Evolutionary conservation across 30 jellyfish, hydroid and myxozoan genomes (phyloP).

Genomic region (Cassiopea andromeda): DNA sequence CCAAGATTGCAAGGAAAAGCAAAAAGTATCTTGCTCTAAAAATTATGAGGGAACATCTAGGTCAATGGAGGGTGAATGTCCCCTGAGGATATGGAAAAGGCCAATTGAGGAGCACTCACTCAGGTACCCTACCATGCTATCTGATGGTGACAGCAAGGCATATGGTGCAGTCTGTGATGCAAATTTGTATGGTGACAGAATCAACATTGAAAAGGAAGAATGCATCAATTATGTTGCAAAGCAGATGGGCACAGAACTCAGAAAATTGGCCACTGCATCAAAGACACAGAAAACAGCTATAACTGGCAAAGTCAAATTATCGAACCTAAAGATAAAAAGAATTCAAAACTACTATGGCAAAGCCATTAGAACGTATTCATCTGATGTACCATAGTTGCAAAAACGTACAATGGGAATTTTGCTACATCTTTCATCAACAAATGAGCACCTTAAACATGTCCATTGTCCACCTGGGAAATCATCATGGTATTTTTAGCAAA

Average conservation of each 20-base stretch:
- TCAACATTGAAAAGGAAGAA: no score
- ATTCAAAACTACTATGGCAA: no score
- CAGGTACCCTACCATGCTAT: no score
- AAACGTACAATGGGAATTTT: conserved; percentile 31
- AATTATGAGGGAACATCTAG: no score
- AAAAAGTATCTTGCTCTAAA: no score
- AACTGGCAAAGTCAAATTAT: conserved; percentile 28
- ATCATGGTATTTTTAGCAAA: no score
- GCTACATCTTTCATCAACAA: no score
- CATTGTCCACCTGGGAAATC: no score
- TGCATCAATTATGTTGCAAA: conserved; percentile 16
- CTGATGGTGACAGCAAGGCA: background rate
- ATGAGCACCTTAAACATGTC: no score
- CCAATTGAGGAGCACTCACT: background rate
- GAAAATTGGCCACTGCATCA: conserved; percentile 32
- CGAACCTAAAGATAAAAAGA: background rate
- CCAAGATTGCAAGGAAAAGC: background rate
- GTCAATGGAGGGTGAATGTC: no score
- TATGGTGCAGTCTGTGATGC: background rate
- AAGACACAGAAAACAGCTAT: conserved; percentile 6
- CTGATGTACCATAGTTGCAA: conserved; percentile 8
- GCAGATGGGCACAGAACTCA: conserved; percentile 17
- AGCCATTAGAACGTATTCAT: conserved; percentile 20
- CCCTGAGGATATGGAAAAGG: no score
- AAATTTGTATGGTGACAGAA: background rate